Evolutionary conservation across 2,888 invertebrate species (phyloP), one percentile per base, ranked within the genome.

Genomic region (Polydrusus tereticollis): DNA sequence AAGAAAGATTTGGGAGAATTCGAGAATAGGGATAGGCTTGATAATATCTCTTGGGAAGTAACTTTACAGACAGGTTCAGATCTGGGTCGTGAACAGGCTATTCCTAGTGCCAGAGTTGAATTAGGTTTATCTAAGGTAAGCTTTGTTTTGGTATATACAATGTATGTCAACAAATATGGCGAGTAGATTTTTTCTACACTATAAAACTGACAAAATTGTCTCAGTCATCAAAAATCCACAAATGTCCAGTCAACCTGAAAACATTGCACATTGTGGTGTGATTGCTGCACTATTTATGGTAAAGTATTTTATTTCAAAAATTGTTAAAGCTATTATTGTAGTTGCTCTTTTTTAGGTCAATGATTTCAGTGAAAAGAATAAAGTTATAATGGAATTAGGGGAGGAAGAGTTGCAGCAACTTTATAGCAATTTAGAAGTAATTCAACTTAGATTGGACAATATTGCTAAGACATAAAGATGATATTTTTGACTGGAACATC

Each of bases 1-100:
- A 88, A 88, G 75, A 85, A 86, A 5, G 86, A 89, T 74, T 85
- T 89, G 76, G 78, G 78, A 4, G 87, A 88, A 79, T 83, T 89
- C 76, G 83, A 85, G 71, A 82, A 82, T 71, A 84, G 81, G 18
- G 86, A 86, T 79, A 86, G 88, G 78, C 81, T 90, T 33, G 85
- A 88, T 62, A 85, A 87, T 76, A 83, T 89, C 36, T 85, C 86
- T 29, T 90, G 90, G 89, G 87, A 89, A 72, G 78, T 89, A 1
- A 88, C 88, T 79, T 83, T 89, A 20, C 86, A 88, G 80, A 84
- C 86, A 29, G 86, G 87, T 4, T 87, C 87, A 1, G 86, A 86
- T 68, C 82, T 85, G 33, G 84, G 85, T 68, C 84, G 85, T 60
- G 86, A 87, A 68, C 85, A 87, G 74, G 85, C 85, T 41, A 80